Evolutionary conservation across 1,140 invertebrate species (phyloP), one percentile per base, ranked within the genome.

Genomic region (Bombus ignitus): DNA sequence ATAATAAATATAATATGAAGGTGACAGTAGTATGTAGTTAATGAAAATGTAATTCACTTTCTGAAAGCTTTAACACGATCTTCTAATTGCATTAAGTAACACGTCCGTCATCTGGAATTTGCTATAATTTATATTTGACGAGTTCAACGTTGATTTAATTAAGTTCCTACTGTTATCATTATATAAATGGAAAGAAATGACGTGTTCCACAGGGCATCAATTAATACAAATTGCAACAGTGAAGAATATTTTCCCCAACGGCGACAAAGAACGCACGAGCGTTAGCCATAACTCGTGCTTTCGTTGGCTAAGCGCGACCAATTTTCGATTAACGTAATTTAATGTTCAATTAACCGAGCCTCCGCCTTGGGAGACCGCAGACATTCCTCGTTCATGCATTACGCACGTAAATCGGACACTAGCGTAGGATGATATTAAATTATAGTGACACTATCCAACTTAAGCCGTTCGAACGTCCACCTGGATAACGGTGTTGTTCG

Each of bases 271-370:
- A 44, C 39, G 28, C 8, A 22, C 32, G 28, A 1, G 3, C 25
- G 22, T 15, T 35, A 3, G 1, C 32, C 5, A 28, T 37, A 4
- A 18, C 5, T 6, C n/a, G 39, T n/a, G 35, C 42, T 32, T 44
- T n/a, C n/a, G 15, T 15, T 9, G 28, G 15, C 12, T 47, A n/a
- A 42, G 12, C 44, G 53, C 39, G 62, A 42, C 44, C 81, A 53
- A 70, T 70, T 83, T 70, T 77, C 62, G 62, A 77, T 53, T 77
- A 53, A 57, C 35, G 81, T 77, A 68, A 83, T 83, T 84, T 80
- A 79, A 79, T 72, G 83, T 77, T 37, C 83, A 80, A 85, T 85
- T 85, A 80, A 85, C 68, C 22, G 15, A 47, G 74, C 0, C 44
- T 3, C 22, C 44, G 35, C 37, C 44, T 39, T 83, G 47, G 75